Evolutionary conservation across 2,888 invertebrate species (phyloP).

Genomic region (Didymodactylos carnosus): DNA sequence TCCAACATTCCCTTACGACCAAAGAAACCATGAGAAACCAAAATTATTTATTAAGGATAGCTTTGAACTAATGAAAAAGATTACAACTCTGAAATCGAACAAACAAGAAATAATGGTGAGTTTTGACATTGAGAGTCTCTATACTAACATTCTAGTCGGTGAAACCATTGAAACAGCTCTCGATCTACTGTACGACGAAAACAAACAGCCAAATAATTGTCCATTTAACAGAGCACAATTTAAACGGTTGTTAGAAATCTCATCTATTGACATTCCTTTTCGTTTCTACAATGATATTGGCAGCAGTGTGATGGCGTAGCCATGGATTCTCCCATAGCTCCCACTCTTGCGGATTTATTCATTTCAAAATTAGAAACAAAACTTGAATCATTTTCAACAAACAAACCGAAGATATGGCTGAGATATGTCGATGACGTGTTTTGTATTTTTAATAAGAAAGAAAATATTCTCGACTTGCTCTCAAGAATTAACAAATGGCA

Average conservation of each 20-base stretch:
- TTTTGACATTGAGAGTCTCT: background rate
- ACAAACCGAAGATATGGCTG: background rate
- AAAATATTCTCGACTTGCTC: background rate
- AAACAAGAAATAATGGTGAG: background rate
- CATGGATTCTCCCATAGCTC: background rate
- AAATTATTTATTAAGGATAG: background rate
- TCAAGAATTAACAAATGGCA: background rate
- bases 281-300: background rate
- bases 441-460: background rate
- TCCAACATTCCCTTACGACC: background rate
- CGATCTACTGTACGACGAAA: background rate
- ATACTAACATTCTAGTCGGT: background rate
- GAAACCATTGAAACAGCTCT: background rate
- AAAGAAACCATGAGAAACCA: background rate
- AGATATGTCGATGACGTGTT: background rate
- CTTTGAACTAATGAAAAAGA: background rate
- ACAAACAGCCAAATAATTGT: too few relatives aligned
- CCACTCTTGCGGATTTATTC: background rate
- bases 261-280: background rate
- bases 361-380: background rate
- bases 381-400: background rate
- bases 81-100: background rate
- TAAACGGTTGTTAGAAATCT: background rate
- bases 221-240: too few relatives aligned
- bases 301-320: background rate